A percentile compares a stretch with the other conserved stretches of the same genome.
Evolutionary conservation across 2,113 vertebrate genomes (phyloP).

Genomic region (Melanerpes formicivorus): DNA sequence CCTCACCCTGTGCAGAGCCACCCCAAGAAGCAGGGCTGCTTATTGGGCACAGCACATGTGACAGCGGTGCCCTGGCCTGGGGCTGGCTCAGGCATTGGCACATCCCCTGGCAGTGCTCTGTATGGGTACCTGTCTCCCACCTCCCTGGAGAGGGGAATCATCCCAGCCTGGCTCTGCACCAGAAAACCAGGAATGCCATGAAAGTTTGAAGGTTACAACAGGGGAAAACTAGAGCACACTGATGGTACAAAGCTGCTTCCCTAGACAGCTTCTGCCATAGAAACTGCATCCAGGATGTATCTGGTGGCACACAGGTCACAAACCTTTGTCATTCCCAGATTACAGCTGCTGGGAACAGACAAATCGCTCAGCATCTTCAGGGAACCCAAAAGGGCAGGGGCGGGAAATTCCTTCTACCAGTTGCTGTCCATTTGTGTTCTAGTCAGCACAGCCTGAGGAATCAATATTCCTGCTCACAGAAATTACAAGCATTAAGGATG

Average conservation of each 20-base stretch:
- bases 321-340: background rate
- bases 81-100: background rate
- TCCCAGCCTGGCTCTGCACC: background rate
- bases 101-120: background rate
- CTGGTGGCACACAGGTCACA: background rate
- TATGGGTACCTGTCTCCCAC: background rate
- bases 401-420: background rate
- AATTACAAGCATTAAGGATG: constrained; percentile 17
- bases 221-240: background rate
- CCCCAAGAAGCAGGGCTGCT: rapidly evolving
- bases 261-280: background rate
- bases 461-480: constrained; percentile 14
- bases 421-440: background rate
- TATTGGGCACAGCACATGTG: rapidly evolving
- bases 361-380: background rate
- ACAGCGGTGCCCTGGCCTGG: background rate
- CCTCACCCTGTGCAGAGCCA: background rate
- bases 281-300: background rate
- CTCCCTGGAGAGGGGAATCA: background rate
- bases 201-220: background rate
- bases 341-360: background rate
- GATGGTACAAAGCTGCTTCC: background rate
- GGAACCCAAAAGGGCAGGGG: background rate
- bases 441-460: constrained; percentile 13
- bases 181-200: background rate